Base-by-base conservation (phyloP, 92 coral and sea anemone genomes). In the Parazoanthus swiftii region DNA sequence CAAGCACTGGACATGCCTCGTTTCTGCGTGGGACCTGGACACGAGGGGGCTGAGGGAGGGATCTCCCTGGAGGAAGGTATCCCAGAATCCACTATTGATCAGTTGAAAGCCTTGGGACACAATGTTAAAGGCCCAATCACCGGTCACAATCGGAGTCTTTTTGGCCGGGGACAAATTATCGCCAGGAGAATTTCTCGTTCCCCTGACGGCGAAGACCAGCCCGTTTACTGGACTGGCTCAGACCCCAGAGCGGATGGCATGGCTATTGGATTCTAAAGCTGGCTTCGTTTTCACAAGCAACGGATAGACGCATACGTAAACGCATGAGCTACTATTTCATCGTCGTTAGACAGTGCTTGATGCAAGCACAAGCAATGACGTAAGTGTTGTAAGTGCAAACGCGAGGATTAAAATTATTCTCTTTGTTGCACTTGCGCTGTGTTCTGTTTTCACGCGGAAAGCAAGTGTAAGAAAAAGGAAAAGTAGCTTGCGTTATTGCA, bases 201-300 rank as follows among this genome's bases (percentile, higher is more conserved):
- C 5, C 83, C 90, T 51, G 89, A 89, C 71, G 94, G 94, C 50
- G 89, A 90, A 70, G 81, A 89, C 25, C 86, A 38, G 66, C 81
- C 89, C 3, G 99, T 97, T 35, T 95, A 91, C 74, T 97, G 99
- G 99, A 92, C 96, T 26, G 99, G 99, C n/a, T 97, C 99, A 37
- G 99, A 97, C 79, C 95, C 98, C 7, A 91, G 99, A 71, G 98
- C 90, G 2, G 99, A 97, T 82, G 99, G 99, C 44, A 90, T 94
- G 89, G 99, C 98, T 15, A 74, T 92, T 26, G 98, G 95, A 51
- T 97, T 92, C 46, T 96, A 75, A 92, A 54, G 20, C 59, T 54
- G 59, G 59, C 20, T 54, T 54, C 20, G 20, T 15, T 13, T 51
- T 13, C 18, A 14, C 59, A 18, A 54, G 59, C 59, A 54, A 54